phyloP scores from a whole-genome alignment of 1,140 invertebrate genomes.

The Drosophila lowei region DNA sequence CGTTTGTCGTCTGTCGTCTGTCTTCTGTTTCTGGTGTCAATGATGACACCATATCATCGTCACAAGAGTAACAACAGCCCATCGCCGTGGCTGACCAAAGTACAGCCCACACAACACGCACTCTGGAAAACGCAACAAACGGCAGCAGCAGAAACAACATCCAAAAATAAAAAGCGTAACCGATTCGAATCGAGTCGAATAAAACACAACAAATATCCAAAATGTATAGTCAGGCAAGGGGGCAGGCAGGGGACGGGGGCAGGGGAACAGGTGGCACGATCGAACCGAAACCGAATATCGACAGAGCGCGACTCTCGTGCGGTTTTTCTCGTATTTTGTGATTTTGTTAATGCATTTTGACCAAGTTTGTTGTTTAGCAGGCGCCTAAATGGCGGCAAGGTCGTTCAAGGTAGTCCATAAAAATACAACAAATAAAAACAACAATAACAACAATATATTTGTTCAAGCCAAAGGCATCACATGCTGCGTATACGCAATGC shows the following conservation, averaged over 20 bases:
- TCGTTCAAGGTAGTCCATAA: conserved; percentile 77
- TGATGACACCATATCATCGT: conserved; percentile 72
- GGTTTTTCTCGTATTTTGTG: conserved; percentile 31
- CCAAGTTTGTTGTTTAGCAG: conserved; percentile 68
- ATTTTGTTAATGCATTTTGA: conserved; percentile 70
- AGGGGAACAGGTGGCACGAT: no score
- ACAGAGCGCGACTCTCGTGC: conserved; percentile 38
- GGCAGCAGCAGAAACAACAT: neutral
- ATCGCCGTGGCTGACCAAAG: conserved; percentile 33
- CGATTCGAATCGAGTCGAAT: conserved; percentile 20
- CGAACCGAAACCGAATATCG: conserved; percentile 17
- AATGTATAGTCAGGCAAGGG: neutral
- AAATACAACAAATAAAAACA: conserved; percentile 28
- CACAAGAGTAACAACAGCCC: conserved; percentile 23
- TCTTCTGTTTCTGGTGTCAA: conserved; percentile 56
- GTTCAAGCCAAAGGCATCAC: conserved; percentile 42
- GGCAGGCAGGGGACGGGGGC: neutral
- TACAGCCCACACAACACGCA: conserved; percentile 31
- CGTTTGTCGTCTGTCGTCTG: no score
- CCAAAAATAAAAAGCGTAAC: conserved; percentile 12
- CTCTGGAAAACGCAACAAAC: conserved; percentile 22
- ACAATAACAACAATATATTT: neutral
- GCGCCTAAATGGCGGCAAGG: conserved; percentile 70
- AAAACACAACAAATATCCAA: conserved; percentile 2
- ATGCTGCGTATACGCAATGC: conserved; percentile 76